Base-by-base conservation (phyloP, 1,140 invertebrate species). In the Eurytemora carolleeae region DNA sequence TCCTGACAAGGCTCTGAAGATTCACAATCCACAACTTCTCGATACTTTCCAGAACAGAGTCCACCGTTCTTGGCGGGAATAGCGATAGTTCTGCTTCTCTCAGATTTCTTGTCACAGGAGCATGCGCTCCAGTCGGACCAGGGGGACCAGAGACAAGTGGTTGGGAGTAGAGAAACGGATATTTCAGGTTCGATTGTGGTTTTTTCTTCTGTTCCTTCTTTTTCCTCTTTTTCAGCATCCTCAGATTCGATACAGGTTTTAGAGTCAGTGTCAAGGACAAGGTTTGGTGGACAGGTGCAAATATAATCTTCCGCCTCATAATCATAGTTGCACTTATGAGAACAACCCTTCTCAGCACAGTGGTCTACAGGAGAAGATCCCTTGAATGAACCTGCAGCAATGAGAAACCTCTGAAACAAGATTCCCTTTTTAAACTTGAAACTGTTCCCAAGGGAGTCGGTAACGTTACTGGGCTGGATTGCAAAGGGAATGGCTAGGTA, bases 391-490 rank as follows among this genome's bases (percentile, higher is more conserved):
- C 60, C 60, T 18, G 53, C n/a, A 2, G 54, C 60, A 3, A 62
- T 62, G 44, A 62, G 23, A 62, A 62, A 62, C 24, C 54, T 23
- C 25, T 62, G 60, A 25, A 62, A 62, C 3, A 62, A 20, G 20
- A 62, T 62, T 62, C 60, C 60, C 20, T 22, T 22, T 20, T 56
- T n/a, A 54, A 62, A 62, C 21, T 62, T 24, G 52, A 62, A 62
- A n/a, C 24, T 54, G 17, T 62, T 22, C n/a, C 18, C 18, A 2
- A 62, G 53, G 1, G 55, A 22, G 19, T 7, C 26, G n/a, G 60
- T 62, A 18, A 62, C 24, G 54, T 62, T 62, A 1, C n/a, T 55
- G 2, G 60, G 60, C 26, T 62, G 58, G 53, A 62, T 62, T 23
- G 23, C 25, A 54, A 62, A 62, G 25, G 60, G 60, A 24, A 62